Evolutionary conservation across 2,888 invertebrate species (phyloP), one percentile per base, ranked within the genome.

Genomic region (Orthosia gracilis): DNA sequence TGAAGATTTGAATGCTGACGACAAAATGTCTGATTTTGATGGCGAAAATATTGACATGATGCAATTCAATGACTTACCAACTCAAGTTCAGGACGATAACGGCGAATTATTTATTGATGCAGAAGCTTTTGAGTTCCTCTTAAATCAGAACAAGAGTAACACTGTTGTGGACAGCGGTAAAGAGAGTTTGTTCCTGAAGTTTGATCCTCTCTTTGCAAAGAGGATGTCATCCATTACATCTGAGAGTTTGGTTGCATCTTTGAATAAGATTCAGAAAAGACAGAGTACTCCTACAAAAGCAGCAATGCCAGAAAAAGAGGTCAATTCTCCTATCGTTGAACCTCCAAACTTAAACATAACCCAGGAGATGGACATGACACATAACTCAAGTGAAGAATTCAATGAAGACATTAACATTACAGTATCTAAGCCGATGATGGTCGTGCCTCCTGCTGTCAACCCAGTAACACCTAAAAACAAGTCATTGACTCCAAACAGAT

Each of bases 171-270:
- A 96, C 55, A 95, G 94, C 80, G 96, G 96, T 5, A 96, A 96
- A 91, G 96, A 96, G 89, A 96, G 96, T 78, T 88, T 96, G 62
- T 96, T 96, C 78, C 86, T 96, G 9, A 96, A 96, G 84, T 96
- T 96, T 77, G 96, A 96, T 87, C 96, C 96, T 21, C 88, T 96
- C 58, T 96, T 95, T 85, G 94, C 96, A 11, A 94, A 94, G 82
- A 91, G 93, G 85, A 89, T 94, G 69, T 94, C 96, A 4, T 71
- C 85, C 55, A 67, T 86, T 40, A 73, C 86, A 9, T 92, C 94
- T 11, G 94, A 92, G 76, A 92, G 95, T 55, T 91, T 94, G 21
- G 83, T 93, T 52, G 92, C 94, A 69, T 92, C 93, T 69, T 87
- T 95, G 18, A 92, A 84, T 67, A 90, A 93, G 76, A 81, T 92